phyloP scores from a whole-genome alignment of 2,797 vertebrate genomes.

The Leptoclinus maculatus region DNA sequence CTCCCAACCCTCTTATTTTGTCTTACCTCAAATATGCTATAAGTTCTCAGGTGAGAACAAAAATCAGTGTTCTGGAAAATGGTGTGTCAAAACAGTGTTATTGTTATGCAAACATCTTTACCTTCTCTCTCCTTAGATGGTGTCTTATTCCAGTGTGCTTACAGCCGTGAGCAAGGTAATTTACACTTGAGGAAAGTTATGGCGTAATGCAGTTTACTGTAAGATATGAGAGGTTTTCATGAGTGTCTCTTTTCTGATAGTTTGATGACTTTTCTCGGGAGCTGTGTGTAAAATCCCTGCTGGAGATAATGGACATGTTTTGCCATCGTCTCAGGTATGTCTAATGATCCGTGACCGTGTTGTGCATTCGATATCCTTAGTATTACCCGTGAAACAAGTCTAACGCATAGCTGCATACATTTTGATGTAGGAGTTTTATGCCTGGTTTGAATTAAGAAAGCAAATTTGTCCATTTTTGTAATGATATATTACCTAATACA shows the following conservation, averaged over 20 bases:
- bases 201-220: background rate
- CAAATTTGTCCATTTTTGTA: background rate
- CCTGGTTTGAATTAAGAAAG: background rate
- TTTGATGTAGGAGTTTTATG: background rate
- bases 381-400: background rate
- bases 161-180: conserved; percentile 95
- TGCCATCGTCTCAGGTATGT: conserved; percentile 91
- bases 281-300: conserved; percentile 91
- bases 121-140: conserved; percentile 87
- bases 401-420: background rate
- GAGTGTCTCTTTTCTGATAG: conserved; percentile 73
- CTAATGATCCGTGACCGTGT: background rate
- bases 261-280: conserved; percentile 98
- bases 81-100: background rate
- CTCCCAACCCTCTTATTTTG: conserved; percentile 96
- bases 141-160: conserved; percentile 97
- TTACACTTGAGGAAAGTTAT: background rate
- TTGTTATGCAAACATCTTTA: background rate
- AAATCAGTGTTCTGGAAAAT: background rate
- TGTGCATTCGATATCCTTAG: background rate
- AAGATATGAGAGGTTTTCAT: background rate
- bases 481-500: background rate
- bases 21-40: conserved; percentile 98
- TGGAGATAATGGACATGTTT: conserved; percentile 99
- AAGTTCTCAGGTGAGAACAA: conserved; percentile 91